These are phyloP conservation scores for Etheostoma perlongum DNA, from an alignment of 2,797 vertebrate species.

Conservation along the genomic window DNA sequence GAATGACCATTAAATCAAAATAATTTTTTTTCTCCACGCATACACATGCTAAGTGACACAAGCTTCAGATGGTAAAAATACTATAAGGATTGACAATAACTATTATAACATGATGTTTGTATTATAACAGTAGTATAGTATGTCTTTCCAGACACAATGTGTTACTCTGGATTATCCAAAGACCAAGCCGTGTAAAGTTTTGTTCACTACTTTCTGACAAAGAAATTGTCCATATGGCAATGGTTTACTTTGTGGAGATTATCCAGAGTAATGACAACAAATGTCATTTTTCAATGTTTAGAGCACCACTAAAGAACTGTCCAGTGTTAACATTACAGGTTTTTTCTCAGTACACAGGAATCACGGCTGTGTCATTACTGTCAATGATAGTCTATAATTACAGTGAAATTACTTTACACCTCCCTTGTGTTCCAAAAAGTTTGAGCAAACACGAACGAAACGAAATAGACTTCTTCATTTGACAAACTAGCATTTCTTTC, in stretches of 20 bases:
- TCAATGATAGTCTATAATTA: conserved; percentile 12
- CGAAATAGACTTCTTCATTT: background rate
- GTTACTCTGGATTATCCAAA: background rate
- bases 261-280: background rate
- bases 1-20: background rate
- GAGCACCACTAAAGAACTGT: background rate
- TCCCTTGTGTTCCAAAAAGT: conserved; percentile 24
- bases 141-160: background rate
- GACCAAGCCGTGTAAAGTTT: background rate
- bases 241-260: background rate
- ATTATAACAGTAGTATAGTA: background rate
- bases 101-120: too few species aligned
- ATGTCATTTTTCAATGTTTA: background rate
- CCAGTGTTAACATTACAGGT: background rate
- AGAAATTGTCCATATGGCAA: background rate
- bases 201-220: background rate
- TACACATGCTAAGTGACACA: background rate
- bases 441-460: conserved; percentile 6
- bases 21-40: background rate
- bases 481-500: background rate
- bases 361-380: background rate
- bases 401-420: conserved; percentile 10
- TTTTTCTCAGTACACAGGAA: conserved; percentile 19
- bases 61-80: background rate
- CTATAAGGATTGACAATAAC: background rate